These are phyloP conservation scores for Cydia fagiglandana DNA, from an alignment of 1,140 invertebrate genomes.

Conservation along the genomic window DNA sequence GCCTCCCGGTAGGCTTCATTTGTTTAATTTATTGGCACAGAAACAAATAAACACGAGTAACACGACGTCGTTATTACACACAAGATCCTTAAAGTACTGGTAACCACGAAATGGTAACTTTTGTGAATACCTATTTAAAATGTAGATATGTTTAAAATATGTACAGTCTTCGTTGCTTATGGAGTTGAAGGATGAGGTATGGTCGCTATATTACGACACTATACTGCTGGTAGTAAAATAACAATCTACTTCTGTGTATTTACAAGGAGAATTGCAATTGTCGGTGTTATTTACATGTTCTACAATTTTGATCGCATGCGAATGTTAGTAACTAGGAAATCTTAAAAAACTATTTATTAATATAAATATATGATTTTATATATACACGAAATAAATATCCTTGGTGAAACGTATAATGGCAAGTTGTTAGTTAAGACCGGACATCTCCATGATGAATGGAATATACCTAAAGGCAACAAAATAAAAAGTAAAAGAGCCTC, in stretches of 20 bases:
- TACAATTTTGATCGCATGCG: slow-evolving; percentile 53
- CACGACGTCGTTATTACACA: slow-evolving; percentile 27
- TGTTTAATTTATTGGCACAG: slow-evolving; percentile 32
- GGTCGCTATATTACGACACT: not conserved
- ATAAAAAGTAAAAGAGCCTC: slow-evolving; percentile 62
- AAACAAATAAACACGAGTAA: slow-evolving; percentile 16
- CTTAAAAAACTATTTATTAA: slow-evolving; percentile 52
- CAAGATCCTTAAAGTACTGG: slow-evolving; percentile 56
- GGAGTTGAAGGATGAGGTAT: slow-evolving; percentile 39
- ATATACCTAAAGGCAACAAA: slow-evolving; percentile 39
- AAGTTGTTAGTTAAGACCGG: slow-evolving; percentile 74
- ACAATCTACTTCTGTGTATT: slow-evolving; percentile 57
- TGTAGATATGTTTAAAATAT: slow-evolving; percentile 37
- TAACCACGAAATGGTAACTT: slow-evolving; percentile 62
- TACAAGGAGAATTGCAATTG: slow-evolving; percentile 58
- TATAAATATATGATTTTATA: slow-evolving; percentile 55
- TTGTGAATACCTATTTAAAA: slow-evolving; percentile 47
- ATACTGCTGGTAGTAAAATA: not conserved
- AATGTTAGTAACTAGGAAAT: slow-evolving; percentile 51
- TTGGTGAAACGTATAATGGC: slow-evolving; percentile 75
- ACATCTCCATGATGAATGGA: slow-evolving; percentile 57
- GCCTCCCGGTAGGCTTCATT: not conserved
- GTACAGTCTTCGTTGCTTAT: slow-evolving; percentile 63
- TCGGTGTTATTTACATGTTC: slow-evolving; percentile 63
- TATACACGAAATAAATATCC: slow-evolving; percentile 77